Conservation (phyloP, 37 sponge, comb jelly and placozoan genomes). For the Lycopodina hypogea region DNA sequence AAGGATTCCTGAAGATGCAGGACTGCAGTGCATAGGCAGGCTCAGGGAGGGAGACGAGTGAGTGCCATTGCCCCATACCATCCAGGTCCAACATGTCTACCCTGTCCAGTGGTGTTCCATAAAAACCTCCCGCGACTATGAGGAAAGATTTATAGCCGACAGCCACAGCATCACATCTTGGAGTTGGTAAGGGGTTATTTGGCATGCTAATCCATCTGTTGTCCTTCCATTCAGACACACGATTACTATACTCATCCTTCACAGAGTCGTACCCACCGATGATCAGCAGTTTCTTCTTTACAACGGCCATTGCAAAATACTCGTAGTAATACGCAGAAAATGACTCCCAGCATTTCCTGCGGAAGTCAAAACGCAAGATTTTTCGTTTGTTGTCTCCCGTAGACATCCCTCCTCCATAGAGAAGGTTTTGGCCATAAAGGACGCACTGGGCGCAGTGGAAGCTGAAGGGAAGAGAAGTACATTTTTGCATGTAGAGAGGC, state of each 20-base stretch:
- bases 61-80: background rate
- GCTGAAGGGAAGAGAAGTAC: background rate
- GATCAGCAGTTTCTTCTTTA: slow-evolving; percentile 10
- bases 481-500: slow-evolving; percentile 15
- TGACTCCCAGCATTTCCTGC: background rate
- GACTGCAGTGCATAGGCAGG: slow-evolving; percentile 32
- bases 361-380: slow-evolving; percentile 23
- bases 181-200: slow-evolving; percentile 1
- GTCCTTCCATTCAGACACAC: slow-evolving; percentile 17
- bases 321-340: slow-evolving; percentile 3
- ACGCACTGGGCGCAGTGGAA: slow-evolving; percentile 34
- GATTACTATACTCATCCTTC: slow-evolving; percentile 29
- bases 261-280: slow-evolving; percentile 34
- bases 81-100: slow-evolving; percentile 29
- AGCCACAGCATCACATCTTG: slow-evolving; percentile 20
- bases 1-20: background rate
- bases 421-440: slow-evolving; percentile 1
- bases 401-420: slow-evolving; percentile 24
- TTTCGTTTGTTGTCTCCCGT: slow-evolving; percentile 11
- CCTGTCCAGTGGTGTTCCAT: background rate
- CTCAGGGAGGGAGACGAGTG: slow-evolving; percentile 11
- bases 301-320: slow-evolving; percentile 38
- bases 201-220: slow-evolving; percentile 7
- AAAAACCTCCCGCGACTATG: slow-evolving; percentile 45
- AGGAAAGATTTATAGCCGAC: slow-evolving; percentile 15